A percentile compares a stretch with the other conserved stretches of the same genome.
These are phyloP conservation scores for Microdon myrmicae DNA, from an alignment of 2,888 invertebrate species.

Conservation along the genomic window DNA sequence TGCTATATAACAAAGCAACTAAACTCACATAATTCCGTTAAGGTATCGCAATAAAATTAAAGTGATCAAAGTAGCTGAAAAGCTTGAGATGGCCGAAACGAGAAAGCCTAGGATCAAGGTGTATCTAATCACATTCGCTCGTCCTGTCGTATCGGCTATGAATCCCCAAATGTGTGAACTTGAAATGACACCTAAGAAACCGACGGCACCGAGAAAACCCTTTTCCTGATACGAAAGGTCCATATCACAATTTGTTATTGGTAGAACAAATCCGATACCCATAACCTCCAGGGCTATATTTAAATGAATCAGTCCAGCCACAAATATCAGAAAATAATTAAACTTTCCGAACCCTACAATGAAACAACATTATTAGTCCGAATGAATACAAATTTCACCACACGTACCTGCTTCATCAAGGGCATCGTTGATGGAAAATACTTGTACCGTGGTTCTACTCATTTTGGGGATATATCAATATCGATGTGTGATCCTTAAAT, in stretches of 20 bases:
- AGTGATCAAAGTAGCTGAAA: slow-evolving; percentile 67
- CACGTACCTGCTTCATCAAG: too few species aligned
- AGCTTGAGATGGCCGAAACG: slow-evolving; percentile 67
- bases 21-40: slow-evolving; percentile 69
- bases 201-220: slow-evolving; percentile 63
- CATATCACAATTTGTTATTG: slow-evolving; percentile 67
- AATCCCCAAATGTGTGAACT: slow-evolving; percentile 71
- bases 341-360: slow-evolving; percentile 68
- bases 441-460: too few species aligned
- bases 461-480: too few species aligned
- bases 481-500: too few species aligned
- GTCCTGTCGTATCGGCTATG: slow-evolving; percentile 69
- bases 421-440: too few species aligned
- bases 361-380: too few species aligned
- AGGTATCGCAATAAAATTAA: slow-evolving; percentile 68
- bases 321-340: slow-evolving; percentile 66
- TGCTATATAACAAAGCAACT: slow-evolving; percentile 15
- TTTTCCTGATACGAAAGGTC: slow-evolving; percentile 62
- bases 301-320: slow-evolving; percentile 68
- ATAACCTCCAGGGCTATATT: slow-evolving; percentile 67
- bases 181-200: slow-evolving; percentile 67
- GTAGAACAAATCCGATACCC: slow-evolving; percentile 68
- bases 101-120: slow-evolving; percentile 67
- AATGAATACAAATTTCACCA: too few species aligned
- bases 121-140: slow-evolving; percentile 66